Evolutionary conservation across 2,113 vertebrate species (phyloP), one percentile per base, ranked within the genome.

Genomic region (Carassius gibelio): DNA sequence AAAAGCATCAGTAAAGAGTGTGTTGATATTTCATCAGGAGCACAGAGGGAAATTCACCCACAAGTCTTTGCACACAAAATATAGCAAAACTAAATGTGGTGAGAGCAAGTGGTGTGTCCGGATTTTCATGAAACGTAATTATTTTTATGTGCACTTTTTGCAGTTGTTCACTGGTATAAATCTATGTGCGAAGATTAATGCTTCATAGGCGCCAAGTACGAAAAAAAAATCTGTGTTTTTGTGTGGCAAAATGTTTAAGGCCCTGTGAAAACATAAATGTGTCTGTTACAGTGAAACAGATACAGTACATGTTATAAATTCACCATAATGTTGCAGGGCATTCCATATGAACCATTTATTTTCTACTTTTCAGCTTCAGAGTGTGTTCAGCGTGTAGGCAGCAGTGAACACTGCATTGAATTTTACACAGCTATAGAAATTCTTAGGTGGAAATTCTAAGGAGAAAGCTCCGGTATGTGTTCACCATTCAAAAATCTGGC

Each of bases 401-500:
- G 45, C n/a, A n/a, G 48, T n/a, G 76, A 61, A 59, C 1, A 45
- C 14, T 42, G 21, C 77, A 61, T 13, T 4, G 36, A 62, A 80
- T 45, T 62, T 4, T 30, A 26, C n/a, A 42, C 17, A 23, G 76
- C 34, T 79, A 7, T 2, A 79, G 55, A 23, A 45, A 42, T 17
- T 9, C 9, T 11, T 26, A 50, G 42, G 23, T 36, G n/a, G n/a
- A 64, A 34, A 78, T 19, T 78, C 48, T 50, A 50, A 11, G 11
- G 48, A 50, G 48, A 50, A 50, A 50, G 48, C 30, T 64, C 13
- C 9, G 1, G 8, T 26, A 50, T 15, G 61, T 66, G 42, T 66
- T 19, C 11, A 6, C 3, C 23, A 30, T 68, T 66, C 26, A 50
- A 48, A n/a, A 75, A 72, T 87, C 89, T 87, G 90, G 76, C 68